Evolutionary conservation across 2,113 vertebrate species (phyloP).

Genomic region (Oreocharis arfaki): DNA sequence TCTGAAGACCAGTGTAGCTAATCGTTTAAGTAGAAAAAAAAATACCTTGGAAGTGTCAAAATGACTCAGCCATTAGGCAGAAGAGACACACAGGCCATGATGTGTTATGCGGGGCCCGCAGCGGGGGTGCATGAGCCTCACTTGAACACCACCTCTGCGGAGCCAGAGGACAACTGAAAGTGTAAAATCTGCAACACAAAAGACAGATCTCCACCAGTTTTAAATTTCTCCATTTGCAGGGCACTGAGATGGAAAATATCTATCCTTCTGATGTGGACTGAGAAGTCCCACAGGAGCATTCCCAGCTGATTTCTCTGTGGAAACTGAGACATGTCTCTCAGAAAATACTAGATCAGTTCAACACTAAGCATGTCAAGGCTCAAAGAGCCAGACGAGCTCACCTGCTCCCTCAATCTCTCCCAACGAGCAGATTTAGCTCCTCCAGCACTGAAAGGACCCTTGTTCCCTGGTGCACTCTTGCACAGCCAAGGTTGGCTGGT

Average conservation of each 20-base stretch:
- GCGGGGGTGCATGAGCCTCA: rapidly evolving
- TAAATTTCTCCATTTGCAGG: background rate
- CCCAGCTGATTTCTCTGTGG: background rate
- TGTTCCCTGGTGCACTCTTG: no score
- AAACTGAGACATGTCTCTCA: background rate
- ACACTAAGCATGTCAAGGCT: background rate
- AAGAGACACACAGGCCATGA: background rate
- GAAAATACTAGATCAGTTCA: background rate
- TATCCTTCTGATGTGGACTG: background rate
- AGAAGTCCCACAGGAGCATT: background rate
- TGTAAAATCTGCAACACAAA: background rate
- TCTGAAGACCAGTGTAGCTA: background rate
- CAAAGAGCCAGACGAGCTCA: background rate
- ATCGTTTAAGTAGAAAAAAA: background rate
- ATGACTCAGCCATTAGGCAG: background rate
- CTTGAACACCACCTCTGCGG: rapidly evolving
- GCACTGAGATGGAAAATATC: background rate
- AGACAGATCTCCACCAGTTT: background rate
- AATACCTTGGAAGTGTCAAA: background rate
- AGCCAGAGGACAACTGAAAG: background rate
- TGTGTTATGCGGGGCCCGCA: background rate
- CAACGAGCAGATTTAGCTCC: background rate
- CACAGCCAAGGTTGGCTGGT: background rate
- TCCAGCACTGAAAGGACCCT: background rate
- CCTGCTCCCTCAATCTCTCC: background rate